These are phyloP conservation scores for Tauraco erythrolophus DNA, from an alignment of 2,113 vertebrate genomes.

Conservation along the genomic window DNA sequence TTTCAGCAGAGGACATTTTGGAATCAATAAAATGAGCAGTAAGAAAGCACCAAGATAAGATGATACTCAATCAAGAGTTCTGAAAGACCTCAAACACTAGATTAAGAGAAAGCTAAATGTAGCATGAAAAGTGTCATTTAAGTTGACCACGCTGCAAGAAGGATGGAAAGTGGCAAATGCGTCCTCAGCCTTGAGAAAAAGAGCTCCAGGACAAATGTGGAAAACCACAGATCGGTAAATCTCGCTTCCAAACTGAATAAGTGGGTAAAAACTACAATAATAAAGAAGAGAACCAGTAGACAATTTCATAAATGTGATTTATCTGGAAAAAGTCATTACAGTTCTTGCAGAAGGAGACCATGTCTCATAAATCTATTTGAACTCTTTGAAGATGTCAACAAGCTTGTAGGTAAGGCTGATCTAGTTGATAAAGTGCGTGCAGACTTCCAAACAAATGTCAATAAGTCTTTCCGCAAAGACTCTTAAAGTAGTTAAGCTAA, in stretches of 20 bases:
- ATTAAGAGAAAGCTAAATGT: slow-evolving; percentile 66
- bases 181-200: slow-evolving; percentile 64
- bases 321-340: slow-evolving; percentile 63
- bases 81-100: slow-evolving; percentile 51
- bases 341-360: slow-evolving; percentile 46
- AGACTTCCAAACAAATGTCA: slow-evolving; percentile 53
- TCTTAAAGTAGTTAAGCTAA: neutral
- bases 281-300: slow-evolving; percentile 43
- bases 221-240: slow-evolving; percentile 28
- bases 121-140: slow-evolving; percentile 48
- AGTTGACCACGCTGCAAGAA: slow-evolving; percentile 39
- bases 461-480: slow-evolving; percentile 54
- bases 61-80: slow-evolving; percentile 50
- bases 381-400: slow-evolving; percentile 52
- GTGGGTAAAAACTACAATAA: slow-evolving; percentile 51
- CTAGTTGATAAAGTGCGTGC: slow-evolving; percentile 25
- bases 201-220: slow-evolving; percentile 36
- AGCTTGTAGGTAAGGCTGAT: slow-evolving; percentile 47
- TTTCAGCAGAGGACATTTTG: slow-evolving; percentile 58
- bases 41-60: slow-evolving; percentile 55
- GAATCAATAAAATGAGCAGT: slow-evolving; percentile 60
- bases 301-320: slow-evolving; percentile 69
- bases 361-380: slow-evolving; percentile 49
- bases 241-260: slow-evolving; percentile 35
- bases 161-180: slow-evolving; percentile 35